Conservation (phyloP, 2,113 vertebrate species). For the Manacus vitellinus region DNA sequence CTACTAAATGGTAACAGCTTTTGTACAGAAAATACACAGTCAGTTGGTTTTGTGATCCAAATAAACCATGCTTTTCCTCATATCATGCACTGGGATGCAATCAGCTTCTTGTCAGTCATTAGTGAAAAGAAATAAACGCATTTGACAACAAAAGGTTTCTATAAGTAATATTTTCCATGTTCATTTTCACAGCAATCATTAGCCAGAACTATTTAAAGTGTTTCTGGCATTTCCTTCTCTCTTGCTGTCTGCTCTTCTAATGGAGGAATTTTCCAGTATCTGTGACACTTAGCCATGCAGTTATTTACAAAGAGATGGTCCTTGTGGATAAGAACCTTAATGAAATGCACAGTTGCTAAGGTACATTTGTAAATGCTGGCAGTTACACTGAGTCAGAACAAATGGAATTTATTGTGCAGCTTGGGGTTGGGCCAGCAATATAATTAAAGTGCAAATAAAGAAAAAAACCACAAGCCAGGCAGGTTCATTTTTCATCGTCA, state of each 20-base stretch:
- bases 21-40: neutral
- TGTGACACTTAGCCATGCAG: slow-evolving; percentile 17
- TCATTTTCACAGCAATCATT: slow-evolving; percentile 34
- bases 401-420: slow-evolving; percentile 44
- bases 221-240: slow-evolving; percentile 24
- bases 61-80: slow-evolving; percentile 48
- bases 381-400: neutral
- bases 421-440: slow-evolving; percentile 42
- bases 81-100: slow-evolving; percentile 63
- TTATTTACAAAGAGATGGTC: slow-evolving; percentile 62
- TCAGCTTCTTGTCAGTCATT: slow-evolving; percentile 49
- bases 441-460: slow-evolving; percentile 74
- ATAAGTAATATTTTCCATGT: neutral
- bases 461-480: slow-evolving; percentile 49
- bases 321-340: slow-evolving; percentile 32
- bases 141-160: slow-evolving; percentile 24
- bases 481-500: slow-evolving; percentile 25
- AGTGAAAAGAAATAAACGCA: slow-evolving; percentile 52
- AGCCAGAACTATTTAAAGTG: slow-evolving; percentile 37
- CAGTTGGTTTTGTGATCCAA: slow-evolving; percentile 11
- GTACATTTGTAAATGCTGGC: slow-evolving; percentile 37
- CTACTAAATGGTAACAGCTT: neutral
- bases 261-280: slow-evolving; percentile 5
- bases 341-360: slow-evolving; percentile 50
- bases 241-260: slow-evolving; percentile 1